These are phyloP conservation scores for Molossus molossus DNA, from an alignment of 2,797 vertebrate genomes.

Conservation along the genomic window DNA sequence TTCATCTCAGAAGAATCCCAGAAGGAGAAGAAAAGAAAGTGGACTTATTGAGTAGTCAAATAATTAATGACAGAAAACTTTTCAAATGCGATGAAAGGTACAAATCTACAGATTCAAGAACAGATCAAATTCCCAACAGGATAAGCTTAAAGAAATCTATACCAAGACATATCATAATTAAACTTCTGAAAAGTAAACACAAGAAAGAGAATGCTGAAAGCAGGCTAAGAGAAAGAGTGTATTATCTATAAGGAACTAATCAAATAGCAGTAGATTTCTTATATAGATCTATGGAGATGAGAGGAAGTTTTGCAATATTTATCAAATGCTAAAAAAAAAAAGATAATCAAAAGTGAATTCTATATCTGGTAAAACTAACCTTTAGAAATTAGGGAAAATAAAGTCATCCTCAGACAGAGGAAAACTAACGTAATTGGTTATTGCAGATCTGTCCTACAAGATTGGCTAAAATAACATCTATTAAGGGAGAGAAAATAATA, in stretches of 20 bases:
- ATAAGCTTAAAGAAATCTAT: background rate
- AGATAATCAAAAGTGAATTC: background rate
- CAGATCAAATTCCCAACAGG: conserved; percentile 11
- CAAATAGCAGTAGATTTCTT: conserved; percentile 6
- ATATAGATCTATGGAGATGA: background rate
- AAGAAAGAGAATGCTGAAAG: background rate
- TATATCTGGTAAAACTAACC: background rate
- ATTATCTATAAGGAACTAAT: background rate
- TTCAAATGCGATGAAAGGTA: background rate
- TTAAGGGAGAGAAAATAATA: background rate
- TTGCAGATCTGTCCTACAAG: background rate
- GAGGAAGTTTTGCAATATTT: background rate
- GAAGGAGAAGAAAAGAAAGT: background rate
- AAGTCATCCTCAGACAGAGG: background rate
- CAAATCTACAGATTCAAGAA: conserved; percentile 4
- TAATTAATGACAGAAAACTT: background rate
- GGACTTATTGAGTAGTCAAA: background rate
- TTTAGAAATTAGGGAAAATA: conserved; percentile 16
- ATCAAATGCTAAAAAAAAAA: background rate
- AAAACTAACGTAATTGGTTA: background rate
- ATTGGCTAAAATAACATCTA: background rate
- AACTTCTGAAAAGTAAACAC: background rate
- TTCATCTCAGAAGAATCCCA: background rate
- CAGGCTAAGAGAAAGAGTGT: background rate
- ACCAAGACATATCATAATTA: background rate